A percentile compares a stretch with the other conserved stretches of the same genome.
Evolutionary conservation across 2,797 vertebrate species (phyloP).

Genomic region (Champsocephalus esox): DNA sequence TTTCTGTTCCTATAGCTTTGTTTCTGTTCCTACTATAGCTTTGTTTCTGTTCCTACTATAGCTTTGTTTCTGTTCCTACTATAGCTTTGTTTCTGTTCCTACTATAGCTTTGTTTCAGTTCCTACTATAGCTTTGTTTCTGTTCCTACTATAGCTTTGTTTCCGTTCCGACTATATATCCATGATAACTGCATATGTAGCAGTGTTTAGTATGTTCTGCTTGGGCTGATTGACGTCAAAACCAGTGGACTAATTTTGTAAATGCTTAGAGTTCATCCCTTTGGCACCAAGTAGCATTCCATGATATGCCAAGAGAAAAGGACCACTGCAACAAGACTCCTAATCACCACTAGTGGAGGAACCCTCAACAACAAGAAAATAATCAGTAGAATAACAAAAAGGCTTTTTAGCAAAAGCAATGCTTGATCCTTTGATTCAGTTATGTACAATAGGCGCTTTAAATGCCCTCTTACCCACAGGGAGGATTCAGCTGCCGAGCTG

Average conservation of each 20-base stretch:
- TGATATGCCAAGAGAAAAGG: slow-evolving; percentile 60
- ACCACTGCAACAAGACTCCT: slow-evolving; percentile 68
- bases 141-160: neutral
- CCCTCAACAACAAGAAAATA: slow-evolving; percentile 80
- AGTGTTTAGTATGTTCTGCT: neutral
- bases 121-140: neutral
- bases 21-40: neutral
- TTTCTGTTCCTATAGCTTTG: neutral
- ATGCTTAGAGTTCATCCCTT: slow-evolving; percentile 31
- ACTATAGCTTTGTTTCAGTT: neutral
- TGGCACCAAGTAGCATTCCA: slow-evolving; percentile 67
- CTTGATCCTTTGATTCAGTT: slow-evolving; percentile 82
- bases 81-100: neutral
- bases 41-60: neutral
- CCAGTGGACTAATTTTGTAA: slow-evolving; percentile 36
- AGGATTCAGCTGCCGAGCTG: slow-evolving; percentile 83
- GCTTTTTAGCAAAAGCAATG: slow-evolving; percentile 79
- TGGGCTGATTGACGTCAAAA: slow-evolving; percentile 32
- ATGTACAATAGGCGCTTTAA: slow-evolving; percentile 82
- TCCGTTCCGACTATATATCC: neutral
- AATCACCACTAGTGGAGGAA: slow-evolving; percentile 74
- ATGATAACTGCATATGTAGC: slow-evolving; percentile 7
- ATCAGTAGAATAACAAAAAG: slow-evolving; percentile 80
- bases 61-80: neutral
- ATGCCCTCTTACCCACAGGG: slow-evolving; percentile 81